phyloP scores from a whole-genome alignment of 2,113 vertebrate genomes.

The Catagonus wagneri region DNA sequence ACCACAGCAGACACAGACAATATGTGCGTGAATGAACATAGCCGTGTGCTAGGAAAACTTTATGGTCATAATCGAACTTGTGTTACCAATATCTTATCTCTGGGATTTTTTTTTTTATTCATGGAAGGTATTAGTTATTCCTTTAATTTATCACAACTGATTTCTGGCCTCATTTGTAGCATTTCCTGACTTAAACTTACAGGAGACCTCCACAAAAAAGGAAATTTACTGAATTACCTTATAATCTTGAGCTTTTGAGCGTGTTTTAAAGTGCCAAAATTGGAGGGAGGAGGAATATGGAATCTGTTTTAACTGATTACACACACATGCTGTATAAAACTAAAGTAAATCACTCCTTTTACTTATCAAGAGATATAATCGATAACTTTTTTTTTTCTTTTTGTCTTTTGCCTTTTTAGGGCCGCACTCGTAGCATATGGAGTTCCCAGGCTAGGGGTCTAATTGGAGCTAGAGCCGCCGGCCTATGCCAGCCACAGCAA shows the following conservation, averaged over 20 bases:
- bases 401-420: no score
- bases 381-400: no score
- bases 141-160: neutral
- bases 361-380: neutral
- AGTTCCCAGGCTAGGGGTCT: no score
- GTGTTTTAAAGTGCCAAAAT: neutral
- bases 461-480: no score
- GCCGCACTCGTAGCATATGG: no score
- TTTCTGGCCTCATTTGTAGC: neutral
- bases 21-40: rapidly evolving
- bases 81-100: neutral
- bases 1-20: no score
- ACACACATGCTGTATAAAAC: neutral
- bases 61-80: neutral
- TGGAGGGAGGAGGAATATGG: neutral
- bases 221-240: neutral
- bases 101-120: neutral
- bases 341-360: no score
- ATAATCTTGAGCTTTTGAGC: neutral
- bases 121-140: neutral
- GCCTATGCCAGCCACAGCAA: no score
- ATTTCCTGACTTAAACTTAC: neutral
- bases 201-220: neutral
- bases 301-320: neutral
- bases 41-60: neutral